Evolutionary conservation across 2,113 vertebrate genomes (phyloP).

Genomic region (Castor canadensis): DNA sequence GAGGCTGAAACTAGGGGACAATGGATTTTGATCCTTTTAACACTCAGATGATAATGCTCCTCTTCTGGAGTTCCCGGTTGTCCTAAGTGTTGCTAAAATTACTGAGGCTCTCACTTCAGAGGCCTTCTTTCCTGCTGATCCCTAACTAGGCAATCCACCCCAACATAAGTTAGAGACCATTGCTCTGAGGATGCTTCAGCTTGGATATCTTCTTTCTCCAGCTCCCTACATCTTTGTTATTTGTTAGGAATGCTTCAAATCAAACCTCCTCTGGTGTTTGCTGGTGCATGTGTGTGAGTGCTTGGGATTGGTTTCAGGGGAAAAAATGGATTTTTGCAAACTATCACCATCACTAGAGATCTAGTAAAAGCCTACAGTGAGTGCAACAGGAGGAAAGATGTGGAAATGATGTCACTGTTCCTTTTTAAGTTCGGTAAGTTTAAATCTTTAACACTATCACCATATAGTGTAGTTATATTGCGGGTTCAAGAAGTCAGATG

Average conservation of each 20-base stretch:
- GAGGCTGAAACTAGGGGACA: not conserved
- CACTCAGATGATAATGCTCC: not conserved
- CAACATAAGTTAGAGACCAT: not conserved
- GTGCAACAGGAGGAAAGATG: not conserved
- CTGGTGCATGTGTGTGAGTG: too few relatives aligned
- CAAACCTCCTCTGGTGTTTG: not conserved
- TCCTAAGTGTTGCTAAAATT: not conserved
- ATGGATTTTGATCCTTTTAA: slow-evolving; percentile 3
- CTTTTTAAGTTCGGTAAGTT: not conserved
- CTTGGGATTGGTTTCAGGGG: too few relatives aligned
- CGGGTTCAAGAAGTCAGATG: too few relatives aligned
- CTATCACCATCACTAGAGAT: too few relatives aligned
- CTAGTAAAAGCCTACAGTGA: not conserved
- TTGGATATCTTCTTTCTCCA: not conserved
- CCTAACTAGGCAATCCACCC: not conserved
- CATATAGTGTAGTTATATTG: not conserved
- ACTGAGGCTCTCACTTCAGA: not conserved
- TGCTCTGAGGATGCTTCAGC: not conserved
- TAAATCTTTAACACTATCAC: not conserved
- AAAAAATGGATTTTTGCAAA: too few relatives aligned
- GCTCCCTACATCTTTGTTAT: not conserved
- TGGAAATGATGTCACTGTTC: not conserved
- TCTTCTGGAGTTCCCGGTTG: too few relatives aligned
- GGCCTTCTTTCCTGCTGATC: not conserved
- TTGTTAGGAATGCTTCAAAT: not conserved